Percentiles rank a stretch among this genome's conserved stretches.
Conservation (phyloP, 2,888 invertebrate genomes). For the Gibbula magus region DNA sequence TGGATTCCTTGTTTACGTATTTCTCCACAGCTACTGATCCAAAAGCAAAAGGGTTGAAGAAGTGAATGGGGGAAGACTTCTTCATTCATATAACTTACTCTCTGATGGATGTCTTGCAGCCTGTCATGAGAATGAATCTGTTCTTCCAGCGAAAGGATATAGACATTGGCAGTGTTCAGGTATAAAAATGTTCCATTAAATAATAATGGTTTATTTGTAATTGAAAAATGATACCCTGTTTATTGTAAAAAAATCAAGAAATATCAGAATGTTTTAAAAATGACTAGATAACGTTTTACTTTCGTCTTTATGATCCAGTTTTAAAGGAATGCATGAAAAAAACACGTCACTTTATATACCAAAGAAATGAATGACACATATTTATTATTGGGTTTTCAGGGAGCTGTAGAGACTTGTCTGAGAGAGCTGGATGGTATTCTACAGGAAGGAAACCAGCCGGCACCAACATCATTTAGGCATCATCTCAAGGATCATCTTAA, state of each 20-base stretch:
- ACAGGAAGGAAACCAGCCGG: slow-evolving; percentile 11
- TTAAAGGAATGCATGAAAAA: no score
- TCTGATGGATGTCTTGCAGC: slow-evolving; percentile 39
- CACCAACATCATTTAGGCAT: slow-evolving; percentile 9
- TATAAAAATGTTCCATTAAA: background rate
- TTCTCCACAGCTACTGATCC: slow-evolving; percentile 31
- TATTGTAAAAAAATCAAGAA: no score
- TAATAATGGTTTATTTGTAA: no score
- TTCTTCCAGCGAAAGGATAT: slow-evolving; percentile 35
- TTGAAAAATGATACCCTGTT: no score
- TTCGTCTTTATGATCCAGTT: no score
- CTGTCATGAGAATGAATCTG: slow-evolving; percentile 28
- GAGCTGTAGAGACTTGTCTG: slow-evolving; percentile 28
- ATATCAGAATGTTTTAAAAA: no score
- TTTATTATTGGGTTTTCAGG: slow-evolving; percentile 28
- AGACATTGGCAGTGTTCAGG: slow-evolving; percentile 38
- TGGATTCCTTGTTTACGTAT: slow-evolving; percentile 35
- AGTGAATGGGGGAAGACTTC: slow-evolving; percentile 34
- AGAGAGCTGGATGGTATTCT: slow-evolving; percentile 19
- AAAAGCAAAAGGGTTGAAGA: slow-evolving; percentile 37
- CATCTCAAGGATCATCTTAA: slow-evolving; percentile 24
- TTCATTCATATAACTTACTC: slow-evolving; percentile 34
- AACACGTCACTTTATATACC: no score
- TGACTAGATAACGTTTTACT: no score
- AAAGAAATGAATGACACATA: no score